These are phyloP conservation scores for Euglossa dilemma DNA, from an alignment of 1,140 invertebrate species.

Conservation along the genomic window DNA sequence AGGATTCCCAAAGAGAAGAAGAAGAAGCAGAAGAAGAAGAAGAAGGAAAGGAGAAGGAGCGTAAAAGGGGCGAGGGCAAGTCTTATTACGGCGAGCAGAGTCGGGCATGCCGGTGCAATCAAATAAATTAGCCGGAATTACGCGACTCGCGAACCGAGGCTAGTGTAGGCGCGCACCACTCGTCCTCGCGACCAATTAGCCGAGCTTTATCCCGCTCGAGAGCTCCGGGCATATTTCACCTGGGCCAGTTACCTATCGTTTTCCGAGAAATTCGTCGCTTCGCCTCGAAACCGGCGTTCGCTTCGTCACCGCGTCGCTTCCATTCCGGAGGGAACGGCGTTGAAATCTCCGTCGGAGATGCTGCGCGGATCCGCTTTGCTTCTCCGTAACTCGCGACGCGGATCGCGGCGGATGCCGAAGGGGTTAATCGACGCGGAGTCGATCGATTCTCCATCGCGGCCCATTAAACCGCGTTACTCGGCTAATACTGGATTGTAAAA, in stretches of 20 bases:
- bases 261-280: constrained; percentile 56
- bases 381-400: too few species aligned
- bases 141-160: constrained; percentile 58
- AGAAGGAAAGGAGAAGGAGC: not conserved
- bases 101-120: constrained; percentile 69
- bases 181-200: constrained; percentile 71
- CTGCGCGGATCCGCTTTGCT: too few species aligned
- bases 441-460: constrained; percentile 6
- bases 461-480: constrained; percentile 47
- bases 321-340: too few species aligned
- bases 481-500: constrained; percentile 47
- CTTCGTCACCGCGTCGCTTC: too few species aligned
- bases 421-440: constrained; percentile 14
- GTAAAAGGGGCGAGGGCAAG: constrained; percentile 52
- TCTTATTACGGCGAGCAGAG: constrained; percentile 69
- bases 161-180: constrained; percentile 52
- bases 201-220: constrained; percentile 62
- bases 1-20: not conserved
- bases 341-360: too few species aligned
- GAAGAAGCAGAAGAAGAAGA: not conserved
- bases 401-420: constrained; percentile 8
- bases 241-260: constrained; percentile 36
- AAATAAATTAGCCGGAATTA: constrained; percentile 77
- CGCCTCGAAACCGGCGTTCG: not conserved
- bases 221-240: constrained; percentile 51